Base-by-base conservation (phyloP, 2,113 vertebrate genomes). In the Pseudois nayaur region DNA sequence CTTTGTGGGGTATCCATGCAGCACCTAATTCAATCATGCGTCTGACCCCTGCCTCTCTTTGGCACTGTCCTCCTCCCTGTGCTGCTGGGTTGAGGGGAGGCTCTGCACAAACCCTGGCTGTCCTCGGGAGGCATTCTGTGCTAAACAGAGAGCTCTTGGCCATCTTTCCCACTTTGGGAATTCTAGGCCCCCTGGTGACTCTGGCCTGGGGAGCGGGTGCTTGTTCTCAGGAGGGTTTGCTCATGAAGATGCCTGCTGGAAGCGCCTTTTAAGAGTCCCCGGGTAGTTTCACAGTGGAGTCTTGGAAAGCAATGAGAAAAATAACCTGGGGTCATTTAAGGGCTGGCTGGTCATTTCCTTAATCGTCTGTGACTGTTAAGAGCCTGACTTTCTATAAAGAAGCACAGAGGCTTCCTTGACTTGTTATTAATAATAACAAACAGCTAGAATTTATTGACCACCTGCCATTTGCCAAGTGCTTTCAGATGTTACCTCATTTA, bases 1-100 rank as follows among this genome's bases (percentile, higher is more conserved):
- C 99, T 99, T 99, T 99, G 99, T 98, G 98, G 99, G 98, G 98
- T 99, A 99, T 98, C 99, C 99, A 99, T 98, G 99, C 99, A 13
- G 98, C 21, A 43, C 92, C 98, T 99, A 99, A 99, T 99, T 99
- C 98, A 98, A 98, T 99, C 98, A 98, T 97, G 96, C 96, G 95
- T 92, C 97, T 98, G 98, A 98, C 98, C 98, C 98, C 95, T 52
- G 57, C 76, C 86, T 98, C 97, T 97, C 97, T 95, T 94, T 97
- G 97, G 98, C 93, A 89, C 97, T 74, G 86, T 78, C 95, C 97
- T 62, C 94, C 82, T 83, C 91, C 2, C 0, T 82, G 76, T 71
- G 78, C 97, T 98, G 94, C 98, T 40, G n/a, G 19, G 92, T 84
- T 8, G 1, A 4, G 17, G 33, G 17, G 31, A 33, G 31, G 71